Evolutionary conservation across 2,888 invertebrate species (phyloP).

Genomic region (Epirrhoe alternata): DNA sequence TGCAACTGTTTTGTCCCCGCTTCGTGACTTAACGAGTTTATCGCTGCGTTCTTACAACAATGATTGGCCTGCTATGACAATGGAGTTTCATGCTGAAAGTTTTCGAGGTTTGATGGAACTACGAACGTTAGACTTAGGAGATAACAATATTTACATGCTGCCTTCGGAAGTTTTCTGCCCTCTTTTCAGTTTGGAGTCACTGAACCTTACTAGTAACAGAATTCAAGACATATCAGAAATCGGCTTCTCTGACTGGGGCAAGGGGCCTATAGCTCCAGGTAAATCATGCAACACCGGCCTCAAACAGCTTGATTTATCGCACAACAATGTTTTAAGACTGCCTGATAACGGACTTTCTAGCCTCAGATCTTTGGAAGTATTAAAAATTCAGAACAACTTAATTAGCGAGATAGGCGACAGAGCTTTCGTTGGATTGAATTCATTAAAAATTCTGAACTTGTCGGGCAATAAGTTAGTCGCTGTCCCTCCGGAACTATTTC

Average conservation of each 20-base stretch:
- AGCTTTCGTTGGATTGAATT: constrained; percentile 89
- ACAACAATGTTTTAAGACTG: constrained; percentile 89
- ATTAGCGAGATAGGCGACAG: constrained; percentile 90
- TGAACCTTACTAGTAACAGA: constrained; percentile 91
- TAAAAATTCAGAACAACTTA: constrained; percentile 91
- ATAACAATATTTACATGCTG: constrained; percentile 91
- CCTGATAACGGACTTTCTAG: constrained; percentile 90
- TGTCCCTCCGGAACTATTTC: constrained; percentile 91
- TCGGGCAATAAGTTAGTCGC: constrained; percentile 92
- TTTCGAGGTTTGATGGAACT: constrained; percentile 89
- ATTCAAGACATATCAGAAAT: constrained; percentile 91
- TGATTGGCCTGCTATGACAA: constrained; percentile 92
- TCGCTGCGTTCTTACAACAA: constrained; percentile 90
- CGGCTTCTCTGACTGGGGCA: constrained; percentile 90
- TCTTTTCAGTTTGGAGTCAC: constrained; percentile 86
- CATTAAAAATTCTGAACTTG: constrained; percentile 90
- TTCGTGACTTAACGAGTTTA: constrained; percentile 88
- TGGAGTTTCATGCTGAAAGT: constrained; percentile 91
- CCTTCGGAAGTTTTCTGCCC: constrained; percentile 90
- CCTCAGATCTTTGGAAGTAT: constrained; percentile 87
- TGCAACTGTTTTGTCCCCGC: constrained; percentile 87
- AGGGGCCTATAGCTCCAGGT: constrained; percentile 87
- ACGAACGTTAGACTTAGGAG: constrained; percentile 88
- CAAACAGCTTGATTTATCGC: constrained; percentile 89
- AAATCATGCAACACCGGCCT: constrained; percentile 89